Base-by-base conservation (phyloP, 2,888 invertebrate genomes). In the Xestia rhomboidea region DNA sequence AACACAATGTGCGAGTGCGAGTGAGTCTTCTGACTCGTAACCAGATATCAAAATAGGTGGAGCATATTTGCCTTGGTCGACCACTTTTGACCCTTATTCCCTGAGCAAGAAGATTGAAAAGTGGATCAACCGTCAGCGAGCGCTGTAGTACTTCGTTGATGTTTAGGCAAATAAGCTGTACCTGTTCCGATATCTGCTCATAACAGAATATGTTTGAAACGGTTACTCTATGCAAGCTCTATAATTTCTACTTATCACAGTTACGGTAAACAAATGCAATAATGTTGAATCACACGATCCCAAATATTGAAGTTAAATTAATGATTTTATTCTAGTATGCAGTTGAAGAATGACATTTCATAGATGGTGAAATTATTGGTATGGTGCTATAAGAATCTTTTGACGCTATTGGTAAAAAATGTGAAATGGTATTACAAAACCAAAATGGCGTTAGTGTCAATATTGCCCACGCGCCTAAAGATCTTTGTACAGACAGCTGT, bases 171-270 rank as follows among this genome's bases (percentile, higher is more conserved):
- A 21, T 30, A 60, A 30, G 0, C 30, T 60, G 18, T 30, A 34
- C 30, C 62, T 62, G 21, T 34, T 34, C 10, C 30, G 62, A 62
- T 62, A 21, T 34, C 62, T 62, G 62, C 10, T 62, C 21, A n/a
- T n/a, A 64, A 85, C 46, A 69, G 66, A 77, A 77, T 44, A 68
- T 79, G 57, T 82, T 73, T 64, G 70, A 76, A 81, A 79, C 72
- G 79, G 86, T 91, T 81, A 90, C 81, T 81, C 92, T 94, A 93
- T 86, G 82, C 91, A 93, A 92, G 91, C 91, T 92, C 91, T 88
- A 92, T 92, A 93, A 92, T 92, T 93, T 93, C 93, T 94, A 93
- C 89, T 93, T 96, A 96, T 96, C 96, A 96, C 96, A 96, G 96
- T 93, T 91, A 91, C 91, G 91, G 93, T 95, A 95, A 94, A 95